These are phyloP conservation scores for Coenobita brevimanus DNA, from an alignment of 1,140 invertebrate species.

Conservation along the genomic window DNA sequence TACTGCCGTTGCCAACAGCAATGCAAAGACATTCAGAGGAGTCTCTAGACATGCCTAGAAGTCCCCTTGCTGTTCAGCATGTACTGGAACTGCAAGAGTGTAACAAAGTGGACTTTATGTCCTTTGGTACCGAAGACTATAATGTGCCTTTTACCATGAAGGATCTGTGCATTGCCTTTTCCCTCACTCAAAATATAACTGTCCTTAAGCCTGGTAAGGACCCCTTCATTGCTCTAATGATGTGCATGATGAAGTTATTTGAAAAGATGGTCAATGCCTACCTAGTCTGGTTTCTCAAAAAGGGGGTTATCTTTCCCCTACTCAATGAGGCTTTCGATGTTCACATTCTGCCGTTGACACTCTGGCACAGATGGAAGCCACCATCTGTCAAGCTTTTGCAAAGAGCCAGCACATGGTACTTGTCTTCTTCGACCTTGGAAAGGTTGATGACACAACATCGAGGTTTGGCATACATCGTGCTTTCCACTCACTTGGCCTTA, in stretches of 20 bases:
- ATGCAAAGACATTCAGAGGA: neutral
- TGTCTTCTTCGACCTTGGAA: neutral
- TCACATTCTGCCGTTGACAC: neutral
- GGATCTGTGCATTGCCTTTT: neutral
- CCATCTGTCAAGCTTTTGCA: neutral
- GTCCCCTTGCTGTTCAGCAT: neutral
- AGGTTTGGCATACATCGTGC: too few species aligned
- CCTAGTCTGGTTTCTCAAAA: neutral
- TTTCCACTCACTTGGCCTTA: neutral
- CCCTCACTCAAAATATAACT: neutral
- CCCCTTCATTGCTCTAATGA: neutral
- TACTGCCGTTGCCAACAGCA: neutral
- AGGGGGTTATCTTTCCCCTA: neutral
- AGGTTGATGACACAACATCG: neutral
- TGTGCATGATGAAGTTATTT: neutral
- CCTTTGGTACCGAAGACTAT: neutral
- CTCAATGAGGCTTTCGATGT: neutral
- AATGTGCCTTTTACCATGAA: neutral
- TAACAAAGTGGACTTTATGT: neutral
- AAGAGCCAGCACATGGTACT: neutral
- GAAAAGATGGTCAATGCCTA: neutral
- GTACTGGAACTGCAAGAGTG: neutral
- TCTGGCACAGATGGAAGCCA: neutral
- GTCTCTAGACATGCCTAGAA: neutral
- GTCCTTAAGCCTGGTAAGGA: slow-evolving; percentile 5